phyloP scores from a whole-genome alignment of 2,888 invertebrate genomes.

The Synanthedon andrenaeformis region DNA sequence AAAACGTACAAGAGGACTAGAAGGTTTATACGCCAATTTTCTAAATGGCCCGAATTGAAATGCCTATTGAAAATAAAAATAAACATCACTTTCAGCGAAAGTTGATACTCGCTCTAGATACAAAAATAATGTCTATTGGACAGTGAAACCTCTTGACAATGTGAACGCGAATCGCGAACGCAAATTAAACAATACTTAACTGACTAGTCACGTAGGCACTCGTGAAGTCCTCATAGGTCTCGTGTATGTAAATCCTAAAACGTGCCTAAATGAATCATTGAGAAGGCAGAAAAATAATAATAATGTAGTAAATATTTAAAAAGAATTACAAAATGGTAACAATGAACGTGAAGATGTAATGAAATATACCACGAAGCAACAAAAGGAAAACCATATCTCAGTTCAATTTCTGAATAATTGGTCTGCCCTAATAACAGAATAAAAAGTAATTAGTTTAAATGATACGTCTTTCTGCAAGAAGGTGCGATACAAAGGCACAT shows the following conservation, averaged over 20 bases:
- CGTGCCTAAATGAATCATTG: no score
- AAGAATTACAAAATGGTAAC: no score
- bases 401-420: no score
- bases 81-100: slow-evolving; percentile 33
- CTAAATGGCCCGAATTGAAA: background rate
- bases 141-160: slow-evolving; percentile 43
- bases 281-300: no score
- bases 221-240: no score
- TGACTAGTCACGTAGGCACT: slow-evolving; percentile 17
- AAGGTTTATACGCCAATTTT: background rate
- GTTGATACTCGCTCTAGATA: slow-evolving; percentile 41
- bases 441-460: slow-evolving; percentile 4
- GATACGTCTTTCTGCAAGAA: slow-evolving; percentile 7
- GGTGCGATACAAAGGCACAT: slow-evolving; percentile 5
- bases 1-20: background rate
- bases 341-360: no score
- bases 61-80: slow-evolving; percentile 13
- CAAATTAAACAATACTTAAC: slow-evolving; percentile 29
- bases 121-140: slow-evolving; percentile 45
- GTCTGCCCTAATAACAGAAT: background rate
- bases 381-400: no score
- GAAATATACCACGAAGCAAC: no score
- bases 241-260: no score
- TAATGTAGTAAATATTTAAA: no score
- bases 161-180: slow-evolving; percentile 29